Percentiles rank a stretch among this genome's conserved stretches.
phyloP scores from a whole-genome alignment of 23 tunicate species.

The Trididemnum nubilum region DNA sequence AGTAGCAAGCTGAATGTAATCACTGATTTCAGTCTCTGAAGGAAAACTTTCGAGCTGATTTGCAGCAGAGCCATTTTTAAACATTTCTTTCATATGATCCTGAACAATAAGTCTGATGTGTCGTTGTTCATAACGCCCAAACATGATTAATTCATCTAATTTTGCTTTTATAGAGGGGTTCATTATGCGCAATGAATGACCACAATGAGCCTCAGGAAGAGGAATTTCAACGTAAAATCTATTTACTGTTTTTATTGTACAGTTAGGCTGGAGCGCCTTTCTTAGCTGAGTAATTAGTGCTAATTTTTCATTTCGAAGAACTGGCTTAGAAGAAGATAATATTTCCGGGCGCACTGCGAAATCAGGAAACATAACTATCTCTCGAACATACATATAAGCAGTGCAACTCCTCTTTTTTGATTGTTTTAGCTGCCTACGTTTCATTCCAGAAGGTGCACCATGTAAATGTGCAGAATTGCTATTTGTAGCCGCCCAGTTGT shows the following conservation, averaged over 20 bases:
- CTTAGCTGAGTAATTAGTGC: slow-evolving; percentile 17
- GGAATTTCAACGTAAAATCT: slow-evolving; percentile 50
- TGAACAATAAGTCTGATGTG: slow-evolving; percentile 59
- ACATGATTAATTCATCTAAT: slow-evolving; percentile 40
- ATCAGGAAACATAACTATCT: slow-evolving; percentile 53
- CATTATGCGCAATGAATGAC: slow-evolving; percentile 29
- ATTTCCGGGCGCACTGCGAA: slow-evolving; percentile 16
- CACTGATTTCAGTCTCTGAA: slow-evolving; percentile 45
- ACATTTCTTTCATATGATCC: slow-evolving; percentile 34
- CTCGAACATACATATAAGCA: slow-evolving; percentile 54
- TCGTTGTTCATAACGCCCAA: slow-evolving; percentile 37
- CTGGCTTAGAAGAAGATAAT: slow-evolving; percentile 27
- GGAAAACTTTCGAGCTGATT: neutral
- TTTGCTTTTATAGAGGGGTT: slow-evolving; percentile 48
- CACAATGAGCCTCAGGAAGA: slow-evolving; percentile 60
- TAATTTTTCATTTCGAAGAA: slow-evolving; percentile 44
- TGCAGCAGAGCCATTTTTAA: slow-evolving; percentile 18
- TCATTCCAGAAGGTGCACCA: too few species aligned
- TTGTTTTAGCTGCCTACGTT: slow-evolving; percentile 23
- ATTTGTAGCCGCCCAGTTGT: too few species aligned
- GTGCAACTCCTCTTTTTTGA: slow-evolving; percentile 66
- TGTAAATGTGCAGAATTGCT: too few species aligned
- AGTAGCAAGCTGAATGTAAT: slow-evolving; percentile 42
- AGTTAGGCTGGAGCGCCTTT: slow-evolving; percentile 18
- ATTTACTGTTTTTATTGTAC: slow-evolving; percentile 22